phyloP scores from a whole-genome alignment of 2,888 invertebrate genomes.

The Xestia sexstrigata region DNA sequence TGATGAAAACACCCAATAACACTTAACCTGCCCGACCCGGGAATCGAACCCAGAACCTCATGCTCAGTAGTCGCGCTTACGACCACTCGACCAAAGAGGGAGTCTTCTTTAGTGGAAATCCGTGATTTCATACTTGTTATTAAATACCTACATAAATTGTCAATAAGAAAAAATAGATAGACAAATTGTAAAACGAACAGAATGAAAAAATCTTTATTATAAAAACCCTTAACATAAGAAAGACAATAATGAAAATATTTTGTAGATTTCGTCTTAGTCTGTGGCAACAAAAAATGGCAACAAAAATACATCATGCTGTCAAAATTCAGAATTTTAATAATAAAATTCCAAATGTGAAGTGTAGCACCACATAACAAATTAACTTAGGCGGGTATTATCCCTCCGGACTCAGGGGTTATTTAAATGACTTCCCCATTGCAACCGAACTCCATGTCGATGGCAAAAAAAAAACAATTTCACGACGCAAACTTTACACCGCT shows the following conservation, averaged over 20 bases:
- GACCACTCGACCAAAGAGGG: not conserved
- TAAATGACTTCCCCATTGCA: constrained; percentile 72
- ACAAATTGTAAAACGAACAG: not conserved
- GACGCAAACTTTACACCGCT: constrained; percentile 73
- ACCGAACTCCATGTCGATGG: constrained; percentile 63
- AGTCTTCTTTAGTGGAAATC: not conserved
- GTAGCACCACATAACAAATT: constrained; percentile 66
- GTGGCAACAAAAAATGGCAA: too few relatives aligned
- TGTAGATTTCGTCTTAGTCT: not conserved
- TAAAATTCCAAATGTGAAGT: constrained; percentile 40
- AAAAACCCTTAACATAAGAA: not conserved
- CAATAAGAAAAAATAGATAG: not conserved
- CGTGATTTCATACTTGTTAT: not conserved
- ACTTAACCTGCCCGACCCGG: not conserved
- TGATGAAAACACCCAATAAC: not conserved
- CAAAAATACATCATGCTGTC: not conserved
- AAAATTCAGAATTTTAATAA: constrained; percentile 25
- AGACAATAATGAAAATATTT: not conserved
- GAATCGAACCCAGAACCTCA: not conserved
- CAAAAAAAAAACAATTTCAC: constrained; percentile 76
- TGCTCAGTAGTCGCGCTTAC: not conserved
- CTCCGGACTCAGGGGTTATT: constrained; percentile 73
- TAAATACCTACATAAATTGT: not conserved
- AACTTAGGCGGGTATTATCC: constrained; percentile 70
- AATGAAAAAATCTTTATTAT: not conserved